Evolutionary conservation across 1,140 invertebrate species (phyloP).

Genomic region (Nasonia longicornis): DNA sequence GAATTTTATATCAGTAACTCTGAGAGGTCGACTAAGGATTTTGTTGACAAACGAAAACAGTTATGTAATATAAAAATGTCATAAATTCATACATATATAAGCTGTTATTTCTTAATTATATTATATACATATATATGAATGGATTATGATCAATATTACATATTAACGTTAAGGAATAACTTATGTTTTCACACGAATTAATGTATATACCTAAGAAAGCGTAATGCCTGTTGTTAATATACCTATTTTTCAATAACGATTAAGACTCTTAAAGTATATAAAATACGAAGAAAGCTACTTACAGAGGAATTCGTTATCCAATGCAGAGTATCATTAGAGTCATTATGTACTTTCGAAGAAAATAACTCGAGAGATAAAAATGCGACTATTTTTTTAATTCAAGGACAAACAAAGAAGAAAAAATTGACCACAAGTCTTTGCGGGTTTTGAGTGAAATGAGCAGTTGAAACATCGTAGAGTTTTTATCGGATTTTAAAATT

Average conservation of each 20-base stretch:
- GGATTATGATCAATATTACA: constrained; percentile 25
- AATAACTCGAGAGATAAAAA: not conserved
- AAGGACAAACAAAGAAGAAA: not conserved
- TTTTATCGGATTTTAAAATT: not conserved
- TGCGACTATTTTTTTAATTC: not conserved
- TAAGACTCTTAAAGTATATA: constrained; percentile 24
- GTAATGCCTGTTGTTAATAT: constrained; percentile 35
- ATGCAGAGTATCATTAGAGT: not conserved
- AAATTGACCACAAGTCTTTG: no score
- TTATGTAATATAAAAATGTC: constrained; percentile 32
- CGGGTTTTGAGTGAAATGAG: no score
- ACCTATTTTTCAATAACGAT: constrained; percentile 29
- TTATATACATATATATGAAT: constrained; percentile 12
- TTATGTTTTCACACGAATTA: constrained; percentile 37
- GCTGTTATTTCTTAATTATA: constrained; percentile 34
- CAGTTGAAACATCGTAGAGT: not conserved
- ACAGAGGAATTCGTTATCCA: not conserved
- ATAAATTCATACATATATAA: constrained; percentile 6
- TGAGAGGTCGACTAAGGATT: not conserved
- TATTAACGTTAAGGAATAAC: constrained; percentile 31
- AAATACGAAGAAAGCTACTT: not conserved
- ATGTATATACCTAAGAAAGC: constrained; percentile 41
- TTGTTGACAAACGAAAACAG: not conserved
- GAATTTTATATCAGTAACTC: not conserved
- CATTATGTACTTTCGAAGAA: not conserved